A percentile compares a stretch with the other conserved stretches of the same genome.
phyloP scores from a whole-genome alignment of 2,113 vertebrate genomes.

The Dolichallabes microphthalmus region DNA sequence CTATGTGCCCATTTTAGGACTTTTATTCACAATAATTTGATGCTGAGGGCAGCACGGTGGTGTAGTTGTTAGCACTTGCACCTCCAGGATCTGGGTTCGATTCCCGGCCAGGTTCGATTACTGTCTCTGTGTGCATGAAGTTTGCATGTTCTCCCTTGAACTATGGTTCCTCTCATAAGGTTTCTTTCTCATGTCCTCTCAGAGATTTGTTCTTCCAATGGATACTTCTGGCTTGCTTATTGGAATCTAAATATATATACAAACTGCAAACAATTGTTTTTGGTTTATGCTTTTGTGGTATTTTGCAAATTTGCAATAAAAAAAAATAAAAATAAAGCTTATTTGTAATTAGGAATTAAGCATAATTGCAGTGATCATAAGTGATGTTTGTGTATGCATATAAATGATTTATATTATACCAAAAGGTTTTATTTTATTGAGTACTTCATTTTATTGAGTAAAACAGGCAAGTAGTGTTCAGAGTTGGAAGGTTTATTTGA shows the following conservation, averaged over 20 bases:
- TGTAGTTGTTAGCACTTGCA: too few species aligned
- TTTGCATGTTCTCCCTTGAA: neutral
- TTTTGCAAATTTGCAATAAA: neutral
- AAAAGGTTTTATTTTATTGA: neutral
- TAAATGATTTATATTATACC: neutral
- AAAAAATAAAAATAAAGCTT: neutral
- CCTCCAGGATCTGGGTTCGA: too few species aligned
- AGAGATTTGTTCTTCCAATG: neutral
- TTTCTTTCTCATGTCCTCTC: neutral
- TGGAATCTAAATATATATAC: neutral
- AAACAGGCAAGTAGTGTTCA: neutral
- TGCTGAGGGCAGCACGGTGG: neutral
- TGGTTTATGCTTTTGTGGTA: neutral
- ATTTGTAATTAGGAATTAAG: neutral
- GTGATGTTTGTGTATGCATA: neutral
- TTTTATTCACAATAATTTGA: neutral
- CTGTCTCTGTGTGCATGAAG: too few species aligned
- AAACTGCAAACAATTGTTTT: neutral
- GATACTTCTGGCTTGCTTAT: neutral
- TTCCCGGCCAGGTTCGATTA: too few species aligned
- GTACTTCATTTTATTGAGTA: neutral
- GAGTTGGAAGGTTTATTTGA: constrained; percentile 2
- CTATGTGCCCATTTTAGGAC: neutral
- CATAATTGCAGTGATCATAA: neutral
- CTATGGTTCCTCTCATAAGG: neutral